Evolutionary conservation across 2,113 vertebrate genomes (phyloP), one percentile per base, ranked within the genome.

Genomic region (Chelonoidis abingdonii): DNA sequence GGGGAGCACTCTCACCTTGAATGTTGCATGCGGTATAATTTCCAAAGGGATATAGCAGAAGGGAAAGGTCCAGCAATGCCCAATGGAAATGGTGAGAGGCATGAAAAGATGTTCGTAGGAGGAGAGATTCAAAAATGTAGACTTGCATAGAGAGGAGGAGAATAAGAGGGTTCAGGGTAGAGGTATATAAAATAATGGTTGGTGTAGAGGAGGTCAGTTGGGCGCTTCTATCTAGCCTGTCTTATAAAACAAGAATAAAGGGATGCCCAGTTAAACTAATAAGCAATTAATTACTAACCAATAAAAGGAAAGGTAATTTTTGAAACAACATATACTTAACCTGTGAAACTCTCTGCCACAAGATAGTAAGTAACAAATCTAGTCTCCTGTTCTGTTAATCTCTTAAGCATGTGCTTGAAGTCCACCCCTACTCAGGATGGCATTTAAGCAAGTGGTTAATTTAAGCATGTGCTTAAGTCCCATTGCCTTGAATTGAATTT

Each of bases 11-110:
- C 27, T 65, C 86, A 50, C 93, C 78, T 76, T 17, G 80, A 76
- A 49, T 6, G 1, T n/a, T 3, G 4, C 1, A 0, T 54, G 69
- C 3, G 0, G 75, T 47, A 27, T 78, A 6, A 52, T 27, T 76
- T 86, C 31, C 35, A 75, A 24, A 25, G 90, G n/a, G 47, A 8
- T 47, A 7, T 9, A 81, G 75, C n/a, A 22, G 41, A 25, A 78
- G 75, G 29, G 47, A 14, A 24, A 3, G 0, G 2, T 29, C 50
- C 1, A 0, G 17, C 49, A 65, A 16, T n/a, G 41, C 65, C 27
- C 4, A 2, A 3, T 41, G 35, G 27, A 38, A 25, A 72, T 50
- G 22, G 11, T 5, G 3, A 50, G 49, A 83, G 49, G 24, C 5
- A 1, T 25, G 49, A 25, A 14, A 65, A 83, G 38, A 31, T 47